Evolutionary conservation across 2,113 vertebrate species (phyloP).

Genomic region (Mirounga angustirostris): DNA sequence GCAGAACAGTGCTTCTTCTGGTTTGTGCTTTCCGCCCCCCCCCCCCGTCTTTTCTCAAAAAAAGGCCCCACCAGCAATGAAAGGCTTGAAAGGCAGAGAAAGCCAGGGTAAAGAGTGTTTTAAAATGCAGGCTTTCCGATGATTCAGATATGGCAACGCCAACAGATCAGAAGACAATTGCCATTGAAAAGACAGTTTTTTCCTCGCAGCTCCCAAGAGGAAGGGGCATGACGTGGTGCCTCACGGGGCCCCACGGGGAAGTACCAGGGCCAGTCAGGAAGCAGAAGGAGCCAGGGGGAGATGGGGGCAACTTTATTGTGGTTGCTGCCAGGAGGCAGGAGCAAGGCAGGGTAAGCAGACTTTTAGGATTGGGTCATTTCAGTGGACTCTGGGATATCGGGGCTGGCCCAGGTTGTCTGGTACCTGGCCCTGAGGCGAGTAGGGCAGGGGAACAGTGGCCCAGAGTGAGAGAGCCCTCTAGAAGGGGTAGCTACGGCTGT

Average conservation of each 20-base stretch:
- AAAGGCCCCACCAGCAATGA: neutral
- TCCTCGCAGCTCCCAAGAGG: neutral
- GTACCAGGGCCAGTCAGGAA: neutral
- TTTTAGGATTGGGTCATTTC: no score
- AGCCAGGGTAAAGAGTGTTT: neutral
- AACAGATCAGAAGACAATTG: neutral
- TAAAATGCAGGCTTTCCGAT: neutral
- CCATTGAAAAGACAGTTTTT: neutral
- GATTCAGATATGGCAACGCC: fast-evolving
- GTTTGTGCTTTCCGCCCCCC: neutral
- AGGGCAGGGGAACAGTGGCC: neutral
- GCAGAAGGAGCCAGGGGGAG: fast-evolving
- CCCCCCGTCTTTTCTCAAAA: neutral
- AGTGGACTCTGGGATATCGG: neutral
- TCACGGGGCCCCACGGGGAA: fast-evolving
- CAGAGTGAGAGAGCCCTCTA: neutral
- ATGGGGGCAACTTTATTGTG: neutral
- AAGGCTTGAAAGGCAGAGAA: neutral
- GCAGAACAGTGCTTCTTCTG: neutral
- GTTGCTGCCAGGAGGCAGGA: fast-evolving
- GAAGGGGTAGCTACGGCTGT: no score
- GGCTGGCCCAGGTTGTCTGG: neutral
- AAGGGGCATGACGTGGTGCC: fast-evolving
- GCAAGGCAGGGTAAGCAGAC: neutral
- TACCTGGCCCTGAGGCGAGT: neutral